These are phyloP conservation scores for Taeniopygia guttata DNA, from an alignment of 2,797 vertebrate genomes.

Conservation along the genomic window DNA sequence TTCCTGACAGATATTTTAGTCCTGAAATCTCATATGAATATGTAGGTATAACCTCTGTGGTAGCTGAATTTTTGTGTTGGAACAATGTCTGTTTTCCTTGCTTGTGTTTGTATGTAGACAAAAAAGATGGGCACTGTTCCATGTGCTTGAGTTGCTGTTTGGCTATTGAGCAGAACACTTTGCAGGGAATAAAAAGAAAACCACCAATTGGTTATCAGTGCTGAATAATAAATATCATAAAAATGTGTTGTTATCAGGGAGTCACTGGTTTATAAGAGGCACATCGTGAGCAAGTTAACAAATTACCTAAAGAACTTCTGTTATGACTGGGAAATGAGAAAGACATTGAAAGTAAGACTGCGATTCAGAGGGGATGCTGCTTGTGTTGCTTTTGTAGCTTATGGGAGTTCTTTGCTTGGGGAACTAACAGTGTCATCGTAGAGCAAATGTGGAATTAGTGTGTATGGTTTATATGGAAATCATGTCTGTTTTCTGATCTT, in stretches of 20 bases:
- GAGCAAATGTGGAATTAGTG: neutral
- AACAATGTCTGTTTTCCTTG: neutral
- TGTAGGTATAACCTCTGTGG: neutral
- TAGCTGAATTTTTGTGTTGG: neutral
- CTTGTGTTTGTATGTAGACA: neutral
- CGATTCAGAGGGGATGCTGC: neutral
- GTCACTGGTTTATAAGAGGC: neutral
- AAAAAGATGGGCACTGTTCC: neutral
- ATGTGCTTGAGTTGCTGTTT: neutral
- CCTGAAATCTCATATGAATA: neutral
- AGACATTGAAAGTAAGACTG: neutral
- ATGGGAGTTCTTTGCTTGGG: neutral
- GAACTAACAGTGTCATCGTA: neutral
- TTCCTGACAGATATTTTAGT: neutral
- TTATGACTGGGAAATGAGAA: neutral
- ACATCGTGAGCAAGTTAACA: neutral
- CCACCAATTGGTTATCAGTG: neutral
- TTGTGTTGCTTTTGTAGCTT: neutral
- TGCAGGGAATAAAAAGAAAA: neutral
- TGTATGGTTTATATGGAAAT: neutral
- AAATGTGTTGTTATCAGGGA: neutral
- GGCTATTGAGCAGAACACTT: neutral
- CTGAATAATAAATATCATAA: neutral
- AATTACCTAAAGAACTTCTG: neutral
- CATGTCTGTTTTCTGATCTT: neutral